Conservation (phyloP, 2,113 vertebrate genomes). For the Oryzias celebensis region DNA sequence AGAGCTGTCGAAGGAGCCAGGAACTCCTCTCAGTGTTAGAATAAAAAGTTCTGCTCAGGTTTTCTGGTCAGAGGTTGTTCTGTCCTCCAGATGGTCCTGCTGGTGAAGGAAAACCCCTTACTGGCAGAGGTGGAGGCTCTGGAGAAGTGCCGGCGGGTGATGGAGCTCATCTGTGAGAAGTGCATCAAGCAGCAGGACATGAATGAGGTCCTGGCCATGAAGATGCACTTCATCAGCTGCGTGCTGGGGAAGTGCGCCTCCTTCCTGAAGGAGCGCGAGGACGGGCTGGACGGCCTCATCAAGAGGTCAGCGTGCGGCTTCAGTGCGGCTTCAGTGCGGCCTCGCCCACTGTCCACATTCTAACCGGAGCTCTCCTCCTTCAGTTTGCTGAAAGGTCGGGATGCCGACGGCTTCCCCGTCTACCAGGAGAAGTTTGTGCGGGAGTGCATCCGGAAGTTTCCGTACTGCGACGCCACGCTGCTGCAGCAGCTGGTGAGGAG, state of each 20-base stretch:
- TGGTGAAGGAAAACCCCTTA: conserved; percentile 92
- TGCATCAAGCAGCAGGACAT: conserved; percentile 98
- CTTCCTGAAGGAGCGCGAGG: conserved; percentile 88
- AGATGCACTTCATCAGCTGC: conserved; percentile 97
- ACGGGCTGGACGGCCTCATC: conserved; percentile 87
- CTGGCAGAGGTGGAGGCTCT: conserved; percentile 85
- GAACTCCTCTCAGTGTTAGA: not conserved
- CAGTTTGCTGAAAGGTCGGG: conserved; percentile 91
- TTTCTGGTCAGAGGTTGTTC: not conserved
- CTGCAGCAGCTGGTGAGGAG: conserved; percentile 97
- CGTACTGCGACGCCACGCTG: conserved; percentile 91
- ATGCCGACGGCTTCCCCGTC: conserved; percentile 88
- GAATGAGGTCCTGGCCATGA: conserved; percentile 98
- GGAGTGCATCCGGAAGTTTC: conserved; percentile 95
- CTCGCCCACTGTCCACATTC: accelerated
- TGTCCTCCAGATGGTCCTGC: conserved; percentile 85
- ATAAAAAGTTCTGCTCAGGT: not conserved
- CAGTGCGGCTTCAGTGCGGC: too few relatives aligned
- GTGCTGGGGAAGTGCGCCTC: conserved; percentile 88
- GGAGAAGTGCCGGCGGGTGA: conserved; percentile 87
- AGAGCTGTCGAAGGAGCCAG: not conserved
- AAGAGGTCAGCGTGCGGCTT: conserved; percentile 79
- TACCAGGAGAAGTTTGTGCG: conserved; percentile 94
- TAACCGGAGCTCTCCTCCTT: not conserved
- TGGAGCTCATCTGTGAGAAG: conserved; percentile 96